Evolutionary conservation across 2,888 invertebrate species (phyloP).

Genomic region (Tupiocoris notatus): DNA sequence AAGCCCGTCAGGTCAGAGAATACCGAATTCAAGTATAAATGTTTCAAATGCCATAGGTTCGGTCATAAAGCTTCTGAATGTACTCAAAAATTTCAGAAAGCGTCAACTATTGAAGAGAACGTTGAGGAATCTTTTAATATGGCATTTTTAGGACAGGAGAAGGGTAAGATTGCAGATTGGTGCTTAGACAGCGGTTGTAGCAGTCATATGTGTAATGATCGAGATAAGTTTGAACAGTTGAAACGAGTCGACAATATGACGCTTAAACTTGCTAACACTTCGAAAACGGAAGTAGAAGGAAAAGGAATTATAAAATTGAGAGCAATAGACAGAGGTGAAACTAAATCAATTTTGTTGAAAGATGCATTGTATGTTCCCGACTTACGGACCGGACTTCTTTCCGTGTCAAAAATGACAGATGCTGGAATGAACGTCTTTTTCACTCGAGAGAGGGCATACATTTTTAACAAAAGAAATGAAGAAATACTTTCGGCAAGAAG

Average conservation of each 20-base stretch:
- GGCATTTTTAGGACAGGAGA: not conserved
- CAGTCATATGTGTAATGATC: not conserved
- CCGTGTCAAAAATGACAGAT: not conserved
- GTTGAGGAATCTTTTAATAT: not conserved
- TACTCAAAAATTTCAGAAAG: not conserved
- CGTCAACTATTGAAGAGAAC: not conserved
- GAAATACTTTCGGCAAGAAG: not conserved
- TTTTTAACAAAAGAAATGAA: not conserved
- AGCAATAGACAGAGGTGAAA: no score
- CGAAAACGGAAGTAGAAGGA: no score
- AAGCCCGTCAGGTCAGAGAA: not conserved
- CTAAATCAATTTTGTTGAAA: no score
- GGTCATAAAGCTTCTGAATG: not conserved
- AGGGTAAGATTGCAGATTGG: not conserved
- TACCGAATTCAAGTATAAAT: not conserved
- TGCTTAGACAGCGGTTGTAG: not conserved
- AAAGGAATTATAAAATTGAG: no score
- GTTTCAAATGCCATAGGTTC: not conserved
- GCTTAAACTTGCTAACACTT: not conserved
- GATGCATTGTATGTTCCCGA: not conserved
- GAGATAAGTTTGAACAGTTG: not conserved
- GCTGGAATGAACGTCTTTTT: not conserved
- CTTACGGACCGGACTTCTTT: not conserved
- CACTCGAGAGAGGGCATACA: not conserved
- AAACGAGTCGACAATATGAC: not conserved